Evolutionary conservation across 1,140 invertebrate species (phyloP).

Genomic region (Aculops lycopersici): DNA sequence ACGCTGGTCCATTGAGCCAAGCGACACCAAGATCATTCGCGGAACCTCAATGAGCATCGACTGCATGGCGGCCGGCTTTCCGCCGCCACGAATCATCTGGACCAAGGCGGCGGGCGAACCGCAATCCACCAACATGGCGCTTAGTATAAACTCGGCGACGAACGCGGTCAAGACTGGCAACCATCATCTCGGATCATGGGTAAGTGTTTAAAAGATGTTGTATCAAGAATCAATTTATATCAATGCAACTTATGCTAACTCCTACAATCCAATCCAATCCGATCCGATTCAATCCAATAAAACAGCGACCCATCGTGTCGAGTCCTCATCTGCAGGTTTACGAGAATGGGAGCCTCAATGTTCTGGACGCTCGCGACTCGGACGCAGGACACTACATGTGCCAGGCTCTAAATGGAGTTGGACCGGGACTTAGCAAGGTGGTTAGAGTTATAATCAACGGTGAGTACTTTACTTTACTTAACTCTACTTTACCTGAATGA

Average conservation of each 20-base stretch:
- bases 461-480: conserved; percentile 9
- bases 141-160: no score
- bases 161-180: no score
- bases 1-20: conserved; percentile 17
- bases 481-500: not conserved
- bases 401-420: conserved; percentile 16
- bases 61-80: conserved; percentile 18
- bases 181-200: no score
- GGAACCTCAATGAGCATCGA: conserved; percentile 14
- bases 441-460: conserved; percentile 16
- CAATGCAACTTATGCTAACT: no score
- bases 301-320: conserved; percentile 5
- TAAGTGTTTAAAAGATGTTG: no score
- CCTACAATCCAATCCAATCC: no score
- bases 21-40: conserved; percentile 17
- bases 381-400: conserved; percentile 19
- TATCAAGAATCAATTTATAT: no score
- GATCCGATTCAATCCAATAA: no score
- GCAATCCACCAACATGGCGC: no score
- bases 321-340: conserved; percentile 13
- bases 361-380: conserved; percentile 11
- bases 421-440: conserved; percentile 17
- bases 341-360: conserved; percentile 14
- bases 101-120: conserved; percentile 15
- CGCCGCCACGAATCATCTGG: conserved; percentile 17